phyloP scores from a whole-genome alignment of 2,888 invertebrate genomes.

The Scaptomyza flava region DNA sequence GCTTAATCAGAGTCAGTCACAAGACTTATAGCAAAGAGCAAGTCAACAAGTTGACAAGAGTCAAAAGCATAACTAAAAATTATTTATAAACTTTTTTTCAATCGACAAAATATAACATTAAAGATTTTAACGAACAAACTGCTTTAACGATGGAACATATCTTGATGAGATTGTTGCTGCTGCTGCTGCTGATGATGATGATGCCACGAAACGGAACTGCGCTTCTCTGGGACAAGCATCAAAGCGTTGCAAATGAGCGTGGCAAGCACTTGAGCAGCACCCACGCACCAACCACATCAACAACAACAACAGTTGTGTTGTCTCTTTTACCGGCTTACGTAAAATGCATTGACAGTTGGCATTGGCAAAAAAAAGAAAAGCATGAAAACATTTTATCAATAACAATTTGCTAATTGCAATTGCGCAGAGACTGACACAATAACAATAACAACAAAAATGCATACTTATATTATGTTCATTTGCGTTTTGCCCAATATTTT shows the following conservation, averaged over 20 bases:
- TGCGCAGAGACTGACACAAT: conserved; percentile 31
- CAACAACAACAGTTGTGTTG: neutral
- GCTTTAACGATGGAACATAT: conserved; percentile 23
- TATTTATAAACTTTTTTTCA: neutral
- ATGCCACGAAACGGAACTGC: conserved; percentile 45
- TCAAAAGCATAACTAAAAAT: neutral
- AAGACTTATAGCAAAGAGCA: neutral
- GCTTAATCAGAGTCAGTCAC: neutral
- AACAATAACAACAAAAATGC: neutral
- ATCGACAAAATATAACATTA: too few relatives aligned
- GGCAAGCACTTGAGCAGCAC: conserved; percentile 35
- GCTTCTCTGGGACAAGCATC: conserved; percentile 37
- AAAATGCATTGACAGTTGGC: conserved; percentile 43
- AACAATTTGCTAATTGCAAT: conserved; percentile 56
- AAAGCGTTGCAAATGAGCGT: conserved; percentile 47
- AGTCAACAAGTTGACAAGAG: neutral
- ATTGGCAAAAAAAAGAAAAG: conserved; percentile 21
- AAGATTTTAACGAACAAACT: conserved; percentile 7
- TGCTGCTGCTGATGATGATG: conserved; percentile 7
- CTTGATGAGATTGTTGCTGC: neutral
- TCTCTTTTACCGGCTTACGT: conserved; percentile 36
- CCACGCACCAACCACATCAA: conserved; percentile 19
- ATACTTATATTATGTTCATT: neutral
- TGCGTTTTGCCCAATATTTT: conserved; percentile 28
- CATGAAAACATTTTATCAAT: conserved; percentile 42